phyloP scores from a whole-genome alignment of 2,888 invertebrate species.

The Synanthedon tipuliformis region DNA sequence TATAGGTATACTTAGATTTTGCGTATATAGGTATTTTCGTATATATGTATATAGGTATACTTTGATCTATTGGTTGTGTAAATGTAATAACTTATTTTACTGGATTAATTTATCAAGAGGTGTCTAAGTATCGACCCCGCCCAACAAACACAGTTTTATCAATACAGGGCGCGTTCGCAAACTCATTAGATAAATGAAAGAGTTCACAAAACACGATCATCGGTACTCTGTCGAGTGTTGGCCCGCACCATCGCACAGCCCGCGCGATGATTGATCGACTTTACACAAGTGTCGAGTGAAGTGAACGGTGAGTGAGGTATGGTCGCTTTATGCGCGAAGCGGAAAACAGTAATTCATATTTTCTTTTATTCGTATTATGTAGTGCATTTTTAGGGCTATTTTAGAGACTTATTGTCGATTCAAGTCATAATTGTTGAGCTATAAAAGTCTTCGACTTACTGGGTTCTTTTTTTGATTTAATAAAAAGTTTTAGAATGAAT shows the following conservation, averaged over 20 bases:
- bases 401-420: too few species aligned
- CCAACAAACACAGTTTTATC: conserved; percentile 25
- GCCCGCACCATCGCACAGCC: conserved; percentile 10
- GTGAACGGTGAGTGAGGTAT: background rate
- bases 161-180: conserved; percentile 15
- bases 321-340: conserved; percentile 1
- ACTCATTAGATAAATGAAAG: conserved; percentile 67
- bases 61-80: background rate
- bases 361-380: too few species aligned
- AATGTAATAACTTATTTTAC: conserved; percentile 15
- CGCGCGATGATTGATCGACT: conserved; percentile 45
- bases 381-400: too few species aligned
- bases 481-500: too few species aligned
- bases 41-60: too few species aligned
- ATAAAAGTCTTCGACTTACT: too few species aligned
- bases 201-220: conserved; percentile 48
- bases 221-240: conserved; percentile 12
- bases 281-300: conserved; percentile 3
- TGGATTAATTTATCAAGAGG: conserved; percentile 48
- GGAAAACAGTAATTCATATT: too few species aligned
- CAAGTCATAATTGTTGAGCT: too few species aligned
- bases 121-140: conserved; percentile 32
- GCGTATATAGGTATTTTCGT: too few species aligned
- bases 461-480: too few species aligned
- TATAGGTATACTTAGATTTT: too few species aligned